Percentiles rank a stretch among this genome's conserved stretches.
Evolutionary conservation across 2,888 invertebrate species (phyloP).

Genomic region (Pachymerium ferrugineum): DNA sequence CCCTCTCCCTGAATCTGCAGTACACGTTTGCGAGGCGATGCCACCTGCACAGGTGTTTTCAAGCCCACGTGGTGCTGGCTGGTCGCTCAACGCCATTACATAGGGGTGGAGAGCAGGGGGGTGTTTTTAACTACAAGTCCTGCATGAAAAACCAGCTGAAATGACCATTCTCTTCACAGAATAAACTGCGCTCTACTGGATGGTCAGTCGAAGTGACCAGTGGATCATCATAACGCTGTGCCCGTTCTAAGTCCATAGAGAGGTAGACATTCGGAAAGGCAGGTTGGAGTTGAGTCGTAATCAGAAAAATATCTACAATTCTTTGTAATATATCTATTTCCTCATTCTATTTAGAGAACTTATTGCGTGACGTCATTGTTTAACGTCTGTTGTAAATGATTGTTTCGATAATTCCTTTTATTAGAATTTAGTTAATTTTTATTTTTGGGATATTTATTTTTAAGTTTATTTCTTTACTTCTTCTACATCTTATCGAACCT

Average conservation of each 20-base stretch:
- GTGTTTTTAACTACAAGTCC: conserved; percentile 1
- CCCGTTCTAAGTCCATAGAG: neutral
- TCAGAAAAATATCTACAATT: neutral
- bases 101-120: conserved; percentile 5
- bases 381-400: neutral
- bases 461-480: too few species aligned
- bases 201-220: neutral
- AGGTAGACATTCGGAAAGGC: conserved; percentile 2
- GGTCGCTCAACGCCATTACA: conserved; percentile 23
- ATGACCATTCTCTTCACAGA: conserved; percentile 11
- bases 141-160: conserved; percentile 6
- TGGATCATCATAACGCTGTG: neutral
- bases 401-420: neutral
- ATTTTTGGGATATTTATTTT: too few species aligned
- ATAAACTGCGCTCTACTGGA: neutral
- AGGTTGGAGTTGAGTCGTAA: neutral
- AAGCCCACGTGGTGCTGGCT: conserved; percentile 18
- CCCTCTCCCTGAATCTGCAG: neutral
- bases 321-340: neutral
- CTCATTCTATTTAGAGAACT: conserved; percentile 14
- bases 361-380: neutral
- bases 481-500: too few species aligned
- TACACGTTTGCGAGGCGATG: conserved; percentile 1
- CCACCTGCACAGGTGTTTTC: conserved; percentile 16
- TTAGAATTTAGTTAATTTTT: neutral